Conservation (phyloP, 2,797 vertebrate species). For the Scolopax rusticola region DNA sequence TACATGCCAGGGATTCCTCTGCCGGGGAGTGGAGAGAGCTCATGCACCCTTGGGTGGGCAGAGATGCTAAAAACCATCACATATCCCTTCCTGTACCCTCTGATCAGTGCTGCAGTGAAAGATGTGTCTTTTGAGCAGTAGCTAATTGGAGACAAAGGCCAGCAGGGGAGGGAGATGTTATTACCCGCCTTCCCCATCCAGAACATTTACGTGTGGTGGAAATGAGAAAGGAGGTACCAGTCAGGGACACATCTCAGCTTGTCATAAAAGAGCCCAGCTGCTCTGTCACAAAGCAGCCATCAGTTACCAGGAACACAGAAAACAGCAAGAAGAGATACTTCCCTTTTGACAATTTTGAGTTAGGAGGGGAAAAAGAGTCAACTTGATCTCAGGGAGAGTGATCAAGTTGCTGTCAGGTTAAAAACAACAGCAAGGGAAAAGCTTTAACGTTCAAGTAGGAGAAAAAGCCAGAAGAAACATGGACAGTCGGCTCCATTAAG, state of each 20-base stretch:
- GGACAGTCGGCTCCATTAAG: conserved; percentile 39
- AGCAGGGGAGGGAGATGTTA: not conserved
- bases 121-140: not conserved
- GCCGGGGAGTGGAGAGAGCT: not conserved
- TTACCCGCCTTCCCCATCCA: not conserved
- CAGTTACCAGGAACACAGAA: not conserved
- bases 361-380: not conserved
- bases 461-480: not conserved
- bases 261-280: not conserved
- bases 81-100: not conserved
- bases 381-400: not conserved
- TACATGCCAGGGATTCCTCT: conserved; percentile 21
- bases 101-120: not conserved
- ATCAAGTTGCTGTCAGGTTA: conserved; percentile 35
- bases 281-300: conserved; percentile 25
- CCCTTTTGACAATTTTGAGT: conserved; percentile 14
- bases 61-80: not conserved
- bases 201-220: not conserved
- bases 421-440: conserved; percentile 23
- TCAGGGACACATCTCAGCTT: not conserved
- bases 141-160: not conserved
- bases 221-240: conserved; percentile 23
- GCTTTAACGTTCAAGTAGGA: not conserved
- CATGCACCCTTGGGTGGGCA: not conserved
- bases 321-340: conserved; percentile 20